Conservation (phyloP, 2,113 vertebrate genomes). For the Struthio camelus region DNA sequence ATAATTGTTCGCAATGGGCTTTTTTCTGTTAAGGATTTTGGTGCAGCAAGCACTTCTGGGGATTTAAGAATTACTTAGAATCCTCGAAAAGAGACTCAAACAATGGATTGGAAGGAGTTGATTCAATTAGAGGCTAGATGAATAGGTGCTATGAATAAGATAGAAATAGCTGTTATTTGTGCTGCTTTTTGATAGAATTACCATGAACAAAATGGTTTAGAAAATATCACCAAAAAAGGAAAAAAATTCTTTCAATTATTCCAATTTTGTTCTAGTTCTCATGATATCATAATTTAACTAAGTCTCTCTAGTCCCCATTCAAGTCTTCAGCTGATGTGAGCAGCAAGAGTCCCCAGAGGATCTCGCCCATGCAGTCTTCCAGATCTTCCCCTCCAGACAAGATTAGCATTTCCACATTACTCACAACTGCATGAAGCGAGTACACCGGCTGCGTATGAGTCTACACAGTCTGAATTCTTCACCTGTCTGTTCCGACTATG, state of each 20-base stretch:
- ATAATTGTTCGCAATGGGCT: neutral
- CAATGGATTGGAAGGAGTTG: neutral
- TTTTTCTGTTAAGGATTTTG: neutral
- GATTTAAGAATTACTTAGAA: neutral
- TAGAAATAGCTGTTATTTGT: neutral
- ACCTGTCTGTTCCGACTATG: neutral
- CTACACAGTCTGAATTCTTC: neutral
- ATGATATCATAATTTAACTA: neutral
- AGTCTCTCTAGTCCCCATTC: neutral
- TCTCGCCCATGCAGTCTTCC: neutral
- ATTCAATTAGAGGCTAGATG: neutral
- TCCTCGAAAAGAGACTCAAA: neutral
- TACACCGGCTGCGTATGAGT: accelerated
- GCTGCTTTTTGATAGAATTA: neutral
- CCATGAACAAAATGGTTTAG: neutral
- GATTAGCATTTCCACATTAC: neutral
- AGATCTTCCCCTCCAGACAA: neutral
- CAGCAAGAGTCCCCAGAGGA: neutral
- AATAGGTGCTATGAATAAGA: neutral
- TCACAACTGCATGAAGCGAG: accelerated
- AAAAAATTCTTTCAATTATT: neutral
- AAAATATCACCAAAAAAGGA: accelerated
- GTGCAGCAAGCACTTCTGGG: neutral
- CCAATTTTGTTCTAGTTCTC: neutral
- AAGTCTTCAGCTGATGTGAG: neutral